A percentile compares a stretch with the other conserved stretches of the same genome.
phyloP scores from a whole-genome alignment of 2,888 invertebrate species.

The Cyaniris semiargus region DNA sequence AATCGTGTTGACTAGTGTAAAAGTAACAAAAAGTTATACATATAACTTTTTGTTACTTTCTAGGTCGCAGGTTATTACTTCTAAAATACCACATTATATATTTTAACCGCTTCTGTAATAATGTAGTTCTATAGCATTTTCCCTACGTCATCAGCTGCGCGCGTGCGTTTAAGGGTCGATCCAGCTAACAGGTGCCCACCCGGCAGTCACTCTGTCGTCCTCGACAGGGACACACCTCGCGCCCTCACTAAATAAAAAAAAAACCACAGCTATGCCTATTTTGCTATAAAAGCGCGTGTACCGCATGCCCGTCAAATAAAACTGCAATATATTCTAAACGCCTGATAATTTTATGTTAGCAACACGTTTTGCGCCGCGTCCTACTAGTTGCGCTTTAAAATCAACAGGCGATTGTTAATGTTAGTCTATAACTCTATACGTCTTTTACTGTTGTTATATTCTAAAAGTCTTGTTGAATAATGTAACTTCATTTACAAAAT shows the following conservation, averaged over 20 bases:
- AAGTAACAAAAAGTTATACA: too few relatives aligned
- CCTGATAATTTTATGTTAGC: conserved; percentile 48
- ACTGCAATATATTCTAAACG: conserved; percentile 42
- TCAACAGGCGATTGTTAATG: conserved; percentile 61
- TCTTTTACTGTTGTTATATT: conserved; percentile 48
- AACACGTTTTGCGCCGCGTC: conserved; percentile 41
- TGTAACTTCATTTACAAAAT: conserved; percentile 25
- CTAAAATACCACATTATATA: background rate
- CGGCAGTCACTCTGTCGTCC: conserved; percentile 66
- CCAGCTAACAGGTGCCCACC: conserved; percentile 75
- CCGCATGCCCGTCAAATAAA: conserved; percentile 37
- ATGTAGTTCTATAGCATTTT: conserved; percentile 52
- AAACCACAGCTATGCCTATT: conserved; percentile 48
- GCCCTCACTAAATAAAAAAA: conserved; percentile 40
- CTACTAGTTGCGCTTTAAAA: conserved; percentile 56
- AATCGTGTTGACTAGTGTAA: too few relatives aligned
- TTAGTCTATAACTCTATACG: conserved; percentile 27
- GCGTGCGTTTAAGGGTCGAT: conserved; percentile 78
- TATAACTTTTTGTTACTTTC: too few relatives aligned
- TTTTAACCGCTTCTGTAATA: conserved; percentile 40
- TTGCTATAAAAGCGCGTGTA: conserved; percentile 56
- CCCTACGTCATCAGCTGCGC: conserved; percentile 75
- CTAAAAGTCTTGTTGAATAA: conserved; percentile 44
- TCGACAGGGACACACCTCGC: conserved; percentile 49
- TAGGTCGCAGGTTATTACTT: too few relatives aligned